Base-by-base conservation (phyloP, 1,140 invertebrate species). In the Halotydeus destructor region DNA sequence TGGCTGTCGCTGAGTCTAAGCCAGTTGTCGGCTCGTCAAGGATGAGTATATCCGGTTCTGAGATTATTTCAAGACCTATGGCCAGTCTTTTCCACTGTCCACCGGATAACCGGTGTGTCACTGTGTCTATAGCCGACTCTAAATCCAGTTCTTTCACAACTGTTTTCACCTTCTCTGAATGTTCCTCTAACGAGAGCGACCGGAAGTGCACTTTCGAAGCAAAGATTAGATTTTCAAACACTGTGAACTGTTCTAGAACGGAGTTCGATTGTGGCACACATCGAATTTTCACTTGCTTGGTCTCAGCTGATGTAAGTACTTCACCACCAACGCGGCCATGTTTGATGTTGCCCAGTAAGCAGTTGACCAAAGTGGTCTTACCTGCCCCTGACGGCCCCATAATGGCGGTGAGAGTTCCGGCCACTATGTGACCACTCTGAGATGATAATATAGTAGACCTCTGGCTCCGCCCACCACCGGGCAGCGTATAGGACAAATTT, bases 121-220 rank as follows among this genome's bases (percentile, higher is more conserved):
- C n/a, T n/a, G n/a, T n/a, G n/a, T n/a, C n/a, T n/a, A n/a, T n/a
- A n/a, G n/a, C n/a, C n/a, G n/a, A n/a, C n/a, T n/a, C n/a, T n/a
- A n/a, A n/a, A n/a, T n/a, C n/a, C n/a, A n/a, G n/a, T n/a, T n/a
- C n/a, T n/a, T n/a, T n/a, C n/a, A n/a, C n/a, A n/a, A n/a, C n/a
- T n/a, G n/a, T n/a, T n/a, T n/a, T n/a, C n/a, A n/a, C n/a, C n/a
- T n/a, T n/a, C n/a, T n/a, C n/a, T n/a, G n/a, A n/a, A n/a, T n/a
- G n/a, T n/a, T n/a, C n/a, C n/a, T n/a, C n/a, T n/a, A n/a, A n/a
- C n/a, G n/a, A n/a, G n/a, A n/a, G n/a, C n/a, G n/a, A n/a, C n/a
- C n/a, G n/a, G n/a, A n/a, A n/a, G n/a, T n/a, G 91, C 1, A 93
- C 68, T 59, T 89, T 85, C 2, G 85, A 85, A 4, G 85, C 82